A percentile compares a stretch with the other conserved stretches of the same genome.
phyloP scores from a whole-genome alignment of 1,140 invertebrate species.

The Aphelenchoides besseyi region DNA sequence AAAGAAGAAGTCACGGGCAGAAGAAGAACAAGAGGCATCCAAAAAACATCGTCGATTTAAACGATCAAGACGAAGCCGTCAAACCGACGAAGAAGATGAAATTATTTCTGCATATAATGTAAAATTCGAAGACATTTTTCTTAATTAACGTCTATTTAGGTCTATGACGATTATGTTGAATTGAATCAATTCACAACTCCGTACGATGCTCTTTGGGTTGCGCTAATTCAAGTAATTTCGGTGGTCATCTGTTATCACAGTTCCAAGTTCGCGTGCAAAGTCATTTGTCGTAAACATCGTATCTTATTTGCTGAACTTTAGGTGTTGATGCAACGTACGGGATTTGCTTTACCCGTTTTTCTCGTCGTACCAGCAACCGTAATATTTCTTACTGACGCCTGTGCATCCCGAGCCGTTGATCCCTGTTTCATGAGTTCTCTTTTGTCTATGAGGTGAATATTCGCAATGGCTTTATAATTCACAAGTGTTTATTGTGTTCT shows the following conservation, averaged over 20 bases:
- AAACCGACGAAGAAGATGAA: slow-evolving; percentile 39
- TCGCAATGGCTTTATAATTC: too few relatives aligned
- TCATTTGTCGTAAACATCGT: slow-evolving; percentile 26
- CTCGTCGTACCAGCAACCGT: slow-evolving; percentile 54
- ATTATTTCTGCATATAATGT: slow-evolving; percentile 57
- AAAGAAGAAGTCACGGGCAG: slow-evolving; percentile 25
- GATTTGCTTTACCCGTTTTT: slow-evolving; percentile 56
- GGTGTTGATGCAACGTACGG: slow-evolving; percentile 59
- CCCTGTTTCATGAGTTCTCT: slow-evolving; percentile 51
- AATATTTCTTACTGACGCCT: slow-evolving; percentile 47
- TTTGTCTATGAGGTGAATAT: too few relatives aligned
- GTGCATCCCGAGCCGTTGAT: slow-evolving; percentile 34
- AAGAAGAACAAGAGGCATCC: slow-evolving; percentile 21
- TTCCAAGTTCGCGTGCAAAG: slow-evolving; percentile 62
- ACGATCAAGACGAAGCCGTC: slow-evolving; percentile 15
- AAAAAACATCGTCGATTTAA: slow-evolving; percentile 7
- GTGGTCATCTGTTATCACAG: slow-evolving; percentile 58
- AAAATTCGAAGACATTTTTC: slow-evolving; percentile 19
- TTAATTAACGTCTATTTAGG: slow-evolving; percentile 27
- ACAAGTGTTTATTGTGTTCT: too few relatives aligned
- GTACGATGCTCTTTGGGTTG: slow-evolving; percentile 59
- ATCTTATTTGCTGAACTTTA: slow-evolving; percentile 29
- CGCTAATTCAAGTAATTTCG: slow-evolving; percentile 55
- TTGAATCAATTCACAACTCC: slow-evolving; percentile 57
- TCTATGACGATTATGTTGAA: slow-evolving; percentile 57